A percentile compares a stretch with the other conserved stretches of the same genome.
These are phyloP conservation scores for Spodoptera littoralis DNA, from an alignment of 2,888 invertebrate species.

Conservation along the genomic window DNA sequence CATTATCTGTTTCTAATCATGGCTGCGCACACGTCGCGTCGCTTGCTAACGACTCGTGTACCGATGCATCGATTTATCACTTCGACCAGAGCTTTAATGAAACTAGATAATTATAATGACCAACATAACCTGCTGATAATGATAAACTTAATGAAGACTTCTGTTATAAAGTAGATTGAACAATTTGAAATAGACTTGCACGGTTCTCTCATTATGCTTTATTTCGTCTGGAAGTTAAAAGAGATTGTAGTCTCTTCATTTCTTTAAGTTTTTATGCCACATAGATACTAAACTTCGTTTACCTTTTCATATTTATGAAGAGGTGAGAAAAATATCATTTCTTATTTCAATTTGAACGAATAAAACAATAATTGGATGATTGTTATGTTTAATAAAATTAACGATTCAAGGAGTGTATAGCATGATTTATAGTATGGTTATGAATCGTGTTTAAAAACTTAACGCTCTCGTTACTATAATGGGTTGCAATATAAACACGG, in stretches of 20 bases:
- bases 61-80: constrained; percentile 47
- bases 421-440: constrained; percentile 25
- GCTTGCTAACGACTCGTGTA: constrained; percentile 28
- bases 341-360: no score
- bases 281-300: no score
- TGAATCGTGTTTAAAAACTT: constrained; percentile 30
- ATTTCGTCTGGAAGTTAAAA: no score
- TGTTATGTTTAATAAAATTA: neutral
- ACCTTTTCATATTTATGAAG: no score
- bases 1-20: constrained; percentile 56
- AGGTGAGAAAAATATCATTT: no score
- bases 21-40: constrained; percentile 30
- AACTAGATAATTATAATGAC: constrained; percentile 39
- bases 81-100: constrained; percentile 29
- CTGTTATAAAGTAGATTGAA: constrained; percentile 12
- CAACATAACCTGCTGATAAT: constrained; percentile 21
- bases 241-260: no score
- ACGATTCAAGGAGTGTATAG: constrained; percentile 20
- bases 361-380: no score
- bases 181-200: constrained; percentile 2
- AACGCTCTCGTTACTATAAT: constrained; percentile 47
- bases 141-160: constrained; percentile 34
- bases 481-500: constrained; percentile 43
- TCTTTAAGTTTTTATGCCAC: no score
- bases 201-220: no score